phyloP scores from a whole-genome alignment of 2,797 vertebrate species.

The Ibycter americanus region DNA sequence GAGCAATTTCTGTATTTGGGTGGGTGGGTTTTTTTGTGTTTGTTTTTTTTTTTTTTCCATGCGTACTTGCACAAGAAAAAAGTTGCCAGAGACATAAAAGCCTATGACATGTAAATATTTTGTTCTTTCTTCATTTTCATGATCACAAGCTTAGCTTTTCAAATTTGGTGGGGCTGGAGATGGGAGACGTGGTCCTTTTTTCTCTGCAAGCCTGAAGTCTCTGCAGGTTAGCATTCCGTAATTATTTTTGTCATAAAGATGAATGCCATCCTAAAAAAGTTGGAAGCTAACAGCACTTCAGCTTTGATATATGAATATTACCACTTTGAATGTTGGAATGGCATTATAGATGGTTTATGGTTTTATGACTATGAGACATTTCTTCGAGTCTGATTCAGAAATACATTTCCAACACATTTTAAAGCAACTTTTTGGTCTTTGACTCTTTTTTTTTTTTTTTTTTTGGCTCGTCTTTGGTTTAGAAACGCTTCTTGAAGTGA shows the following conservation, averaged over 20 bases:
- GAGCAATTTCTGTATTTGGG: neutral
- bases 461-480: neutral
- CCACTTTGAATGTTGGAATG: slow-evolving; percentile 17
- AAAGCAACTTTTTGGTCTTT: slow-evolving; percentile 4
- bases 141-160: neutral
- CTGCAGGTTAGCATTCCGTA: slow-evolving; percentile 26
- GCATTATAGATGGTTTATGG: slow-evolving; percentile 45
- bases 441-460: neutral
- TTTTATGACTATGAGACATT: slow-evolving; percentile 51
- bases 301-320: slow-evolving; percentile 63
- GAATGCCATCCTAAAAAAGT: slow-evolving; percentile 53
- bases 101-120: neutral
- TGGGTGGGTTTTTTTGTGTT: neutral
- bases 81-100: neutral
- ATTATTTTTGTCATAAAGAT: slow-evolving; percentile 66
- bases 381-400: slow-evolving; percentile 36
- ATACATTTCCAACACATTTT: slow-evolving; percentile 18
- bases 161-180: neutral
- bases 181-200: neutral
- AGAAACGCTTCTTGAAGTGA: neutral
- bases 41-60: neutral
- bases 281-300: slow-evolving; percentile 1
- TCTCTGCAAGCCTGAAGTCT: neutral
- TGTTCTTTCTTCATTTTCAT: neutral
- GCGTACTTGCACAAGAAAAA: neutral